Conservation (phyloP, 2,113 vertebrate species). For the Pedetes capensis region DNA sequence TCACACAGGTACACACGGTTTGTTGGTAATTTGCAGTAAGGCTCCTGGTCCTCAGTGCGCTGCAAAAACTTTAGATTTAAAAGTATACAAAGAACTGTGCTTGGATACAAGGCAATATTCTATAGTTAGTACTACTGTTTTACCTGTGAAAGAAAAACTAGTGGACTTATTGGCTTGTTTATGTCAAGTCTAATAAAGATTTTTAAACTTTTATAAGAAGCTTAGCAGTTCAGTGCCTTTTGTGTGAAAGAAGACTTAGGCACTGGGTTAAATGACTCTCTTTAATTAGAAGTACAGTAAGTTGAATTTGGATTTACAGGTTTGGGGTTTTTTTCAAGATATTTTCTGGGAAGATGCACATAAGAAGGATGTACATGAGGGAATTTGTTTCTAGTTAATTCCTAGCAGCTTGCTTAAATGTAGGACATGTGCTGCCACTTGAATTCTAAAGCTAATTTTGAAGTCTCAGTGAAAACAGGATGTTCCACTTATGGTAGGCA, state of each 20-base stretch:
- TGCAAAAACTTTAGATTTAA: neutral
- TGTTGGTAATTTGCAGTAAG: neutral
- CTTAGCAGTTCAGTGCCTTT: neutral
- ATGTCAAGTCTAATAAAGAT: neutral
- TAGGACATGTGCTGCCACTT: neutral
- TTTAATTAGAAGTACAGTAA: neutral
- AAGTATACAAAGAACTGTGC: neutral
- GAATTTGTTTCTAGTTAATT: neutral
- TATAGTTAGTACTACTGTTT: neutral
- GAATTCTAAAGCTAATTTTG: neutral
- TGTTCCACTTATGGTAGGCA: neutral
- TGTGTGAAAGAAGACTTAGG: neutral
- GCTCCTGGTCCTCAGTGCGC: neutral
- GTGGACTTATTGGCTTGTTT: neutral
- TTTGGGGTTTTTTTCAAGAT: neutral
- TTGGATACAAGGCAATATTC: neutral
- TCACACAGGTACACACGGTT: neutral
- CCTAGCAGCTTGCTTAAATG: neutral
- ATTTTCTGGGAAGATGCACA: neutral
- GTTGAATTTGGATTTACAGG: neutral
- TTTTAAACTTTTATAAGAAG: neutral
- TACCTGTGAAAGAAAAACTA: constrained; percentile 8
- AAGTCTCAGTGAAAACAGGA: neutral
- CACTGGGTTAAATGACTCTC: neutral
- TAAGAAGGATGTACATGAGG: neutral